Base-by-base conservation (phyloP, 37 sponge, comb jelly and placozoan species). In the Cliona cf. orientalis region DNA sequence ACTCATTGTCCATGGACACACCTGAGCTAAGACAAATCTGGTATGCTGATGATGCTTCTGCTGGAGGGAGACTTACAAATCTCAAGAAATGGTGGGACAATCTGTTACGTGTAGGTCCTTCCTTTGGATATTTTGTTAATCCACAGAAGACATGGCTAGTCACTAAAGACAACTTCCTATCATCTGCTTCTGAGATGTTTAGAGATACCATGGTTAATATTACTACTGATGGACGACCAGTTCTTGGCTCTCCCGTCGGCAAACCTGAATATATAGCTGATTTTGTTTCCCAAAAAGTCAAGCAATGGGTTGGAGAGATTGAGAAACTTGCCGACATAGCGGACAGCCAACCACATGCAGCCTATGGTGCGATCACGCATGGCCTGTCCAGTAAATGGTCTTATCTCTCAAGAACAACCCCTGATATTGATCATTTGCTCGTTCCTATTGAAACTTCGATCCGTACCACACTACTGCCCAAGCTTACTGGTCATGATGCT, bases 51-150 rank as follows among this genome's bases (percentile, higher is more conserved):
- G n/a, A n/a, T n/a, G n/a, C n/a, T n/a, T n/a, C n/a, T n/a, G n/a
- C n/a, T n/a, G n/a, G n/a, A n/a, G n/a, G n/a, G n/a, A n/a, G n/a
- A n/a, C n/a, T 61, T 61, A 26, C 63, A n/a, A 28, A 86, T 33
- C n/a, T 86, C 17, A 56, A 44, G 5, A 41, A 34, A 19, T 82
- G 73, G 74, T 76, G 84, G 76, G 68, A 65, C 55, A 53, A 53
- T 17, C 26, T 84, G 23, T 28, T 42, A 40, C 9, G 32, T 23
- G 6, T 58, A 62, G 86, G 86, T 42, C 75, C 76, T 14, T 19
- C 56, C 5, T 73, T 73, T 80, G 87, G 87, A 7, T 87, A 80
- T 45, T 80, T 53, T 42, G 53, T 69, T 39, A 87, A 87, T 36
- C 49, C 75, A 22, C 21, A 57, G 26, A 87, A 79, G 40, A 87